Percentiles rank a stretch among this genome's conserved stretches.
Evolutionary conservation across 2,113 vertebrate species (phyloP).

Genomic region (Thymallus thymallus): DNA sequence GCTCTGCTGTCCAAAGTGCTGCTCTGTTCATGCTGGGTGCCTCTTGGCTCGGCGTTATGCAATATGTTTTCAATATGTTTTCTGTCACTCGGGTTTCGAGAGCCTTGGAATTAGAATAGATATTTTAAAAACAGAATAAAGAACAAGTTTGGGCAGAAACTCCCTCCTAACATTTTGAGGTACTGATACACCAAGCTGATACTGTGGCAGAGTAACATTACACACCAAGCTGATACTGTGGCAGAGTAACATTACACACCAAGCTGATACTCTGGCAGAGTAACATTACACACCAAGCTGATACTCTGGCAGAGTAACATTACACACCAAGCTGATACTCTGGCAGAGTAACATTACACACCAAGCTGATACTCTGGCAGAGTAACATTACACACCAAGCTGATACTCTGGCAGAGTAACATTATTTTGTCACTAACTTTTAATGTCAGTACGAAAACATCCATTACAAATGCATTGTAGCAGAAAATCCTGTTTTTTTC

Average conservation of each 20-base stretch:
- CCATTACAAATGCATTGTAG: background rate
- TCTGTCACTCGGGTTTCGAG: background rate
- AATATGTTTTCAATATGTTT: no score
- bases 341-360: no score
- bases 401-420: background rate
- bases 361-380: background rate
- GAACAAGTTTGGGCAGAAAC: background rate
- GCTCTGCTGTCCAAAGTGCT: background rate
- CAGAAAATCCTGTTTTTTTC: background rate
- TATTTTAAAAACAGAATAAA: background rate
- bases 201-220: background rate
- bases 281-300: no score
- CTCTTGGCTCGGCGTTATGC: background rate
- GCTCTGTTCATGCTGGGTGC: background rate
- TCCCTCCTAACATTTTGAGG: background rate
- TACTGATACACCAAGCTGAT: no score
- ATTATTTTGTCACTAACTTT: background rate
- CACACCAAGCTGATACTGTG: no score
- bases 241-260: background rate
- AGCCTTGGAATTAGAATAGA: conserved; percentile 3
- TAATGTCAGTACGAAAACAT: background rate
- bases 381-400: no score
- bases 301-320: background rate
- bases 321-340: background rate
- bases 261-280: background rate